These are phyloP conservation scores for Diarsia dahlii DNA, from an alignment of 2,888 invertebrate genomes.

Conservation along the genomic window DNA sequence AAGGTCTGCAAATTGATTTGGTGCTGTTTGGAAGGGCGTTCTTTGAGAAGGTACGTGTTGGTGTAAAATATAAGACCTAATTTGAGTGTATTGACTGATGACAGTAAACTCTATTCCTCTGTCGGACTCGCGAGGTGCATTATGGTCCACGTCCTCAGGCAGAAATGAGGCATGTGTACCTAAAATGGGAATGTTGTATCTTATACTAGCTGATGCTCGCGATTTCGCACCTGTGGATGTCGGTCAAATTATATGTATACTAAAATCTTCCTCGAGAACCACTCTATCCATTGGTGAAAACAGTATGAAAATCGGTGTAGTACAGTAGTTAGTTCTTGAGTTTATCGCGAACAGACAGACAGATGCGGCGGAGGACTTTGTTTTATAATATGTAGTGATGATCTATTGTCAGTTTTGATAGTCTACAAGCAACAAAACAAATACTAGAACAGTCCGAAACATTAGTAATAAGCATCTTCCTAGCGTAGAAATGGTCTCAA, in stretches of 20 bases:
- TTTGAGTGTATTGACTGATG: neutral
- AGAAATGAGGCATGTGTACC: neutral
- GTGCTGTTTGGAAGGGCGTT: neutral
- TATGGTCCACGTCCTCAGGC: accelerated
- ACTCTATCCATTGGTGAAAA: too few species aligned
- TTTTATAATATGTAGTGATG: neutral
- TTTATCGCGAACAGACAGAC: too few species aligned
- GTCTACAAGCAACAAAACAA: neutral
- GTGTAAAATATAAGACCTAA: neutral
- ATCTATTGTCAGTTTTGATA: neutral
- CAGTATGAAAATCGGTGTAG: too few species aligned
- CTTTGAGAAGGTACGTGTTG: neutral
- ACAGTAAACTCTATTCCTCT: neutral
- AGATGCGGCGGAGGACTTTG: too few species aligned
- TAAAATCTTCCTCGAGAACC: too few species aligned
- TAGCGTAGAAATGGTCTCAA: too few species aligned
- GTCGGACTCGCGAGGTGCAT: neutral
- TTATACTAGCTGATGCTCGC: too few species aligned
- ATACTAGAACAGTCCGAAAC: too few species aligned
- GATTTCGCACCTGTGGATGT: too few species aligned
- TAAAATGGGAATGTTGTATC: neutral
- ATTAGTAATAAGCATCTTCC: too few species aligned
- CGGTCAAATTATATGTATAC: too few species aligned
- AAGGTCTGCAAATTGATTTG: slow-evolving; percentile 38
- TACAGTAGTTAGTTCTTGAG: too few species aligned